These are phyloP conservation scores for Nibea albiflora DNA, from an alignment of 2,113 vertebrate species.

Conservation along the genomic window DNA sequence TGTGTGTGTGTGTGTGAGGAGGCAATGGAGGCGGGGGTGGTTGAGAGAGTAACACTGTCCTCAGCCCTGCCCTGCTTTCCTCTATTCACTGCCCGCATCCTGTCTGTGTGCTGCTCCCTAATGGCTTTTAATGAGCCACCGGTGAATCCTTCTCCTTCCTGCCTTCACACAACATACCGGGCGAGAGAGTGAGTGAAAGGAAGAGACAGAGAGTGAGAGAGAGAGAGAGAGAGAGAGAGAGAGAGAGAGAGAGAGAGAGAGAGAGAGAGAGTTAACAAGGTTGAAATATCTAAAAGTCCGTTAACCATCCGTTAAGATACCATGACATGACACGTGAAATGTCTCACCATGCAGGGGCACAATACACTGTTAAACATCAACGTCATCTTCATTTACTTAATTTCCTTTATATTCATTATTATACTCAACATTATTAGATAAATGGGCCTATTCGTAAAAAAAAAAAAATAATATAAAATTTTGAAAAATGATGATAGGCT, in stretches of 20 bases:
- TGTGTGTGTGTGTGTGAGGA: conserved; percentile 57
- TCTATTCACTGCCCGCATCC: conserved; percentile 86
- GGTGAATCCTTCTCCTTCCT: conserved; percentile 77
- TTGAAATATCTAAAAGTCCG: not conserved
- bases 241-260: not conserved
- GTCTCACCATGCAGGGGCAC: not conserved
- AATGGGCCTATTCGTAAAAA: no score
- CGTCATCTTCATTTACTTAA: not conserved
- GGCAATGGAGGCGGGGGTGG: conserved; percentile 42
- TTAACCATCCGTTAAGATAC: conserved; percentile 6
- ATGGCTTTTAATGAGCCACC: conserved; percentile 83
- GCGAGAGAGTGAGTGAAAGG: conserved; percentile 50
- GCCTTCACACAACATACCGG: conserved; percentile 73
- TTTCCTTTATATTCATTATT: no score
- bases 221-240: conserved; percentile 8
- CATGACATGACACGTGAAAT: not conserved
- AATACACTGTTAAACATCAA: conserved; percentile 1
- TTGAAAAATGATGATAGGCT: no score
- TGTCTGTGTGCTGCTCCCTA: conserved; percentile 80
- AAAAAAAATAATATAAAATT: no score
- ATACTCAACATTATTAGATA: no score
- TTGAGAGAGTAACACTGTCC: conserved; percentile 71
- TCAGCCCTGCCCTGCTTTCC: conserved; percentile 84
- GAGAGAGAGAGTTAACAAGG: not conserved
- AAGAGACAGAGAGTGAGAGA: conserved; percentile 24